Evolutionary conservation across 2,797 vertebrate species (phyloP).

Genomic region (Pangasius krempfi): DNA sequence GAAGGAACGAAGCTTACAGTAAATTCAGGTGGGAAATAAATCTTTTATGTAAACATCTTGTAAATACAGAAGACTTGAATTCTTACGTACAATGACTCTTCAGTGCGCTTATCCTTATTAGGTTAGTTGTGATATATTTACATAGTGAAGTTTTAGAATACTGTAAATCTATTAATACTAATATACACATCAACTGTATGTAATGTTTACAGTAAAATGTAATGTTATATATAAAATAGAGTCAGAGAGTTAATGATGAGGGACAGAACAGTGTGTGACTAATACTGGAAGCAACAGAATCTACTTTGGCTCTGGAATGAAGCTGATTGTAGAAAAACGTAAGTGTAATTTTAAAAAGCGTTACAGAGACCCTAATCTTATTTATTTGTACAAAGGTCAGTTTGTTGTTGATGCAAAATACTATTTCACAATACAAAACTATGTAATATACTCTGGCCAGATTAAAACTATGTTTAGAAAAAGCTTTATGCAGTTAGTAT

Average conservation of each 20-base stretch:
- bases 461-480: neutral
- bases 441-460: neutral
- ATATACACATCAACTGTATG: neutral
- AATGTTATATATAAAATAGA: too few relatives aligned
- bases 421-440: neutral
- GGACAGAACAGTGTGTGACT: constrained; percentile 48
- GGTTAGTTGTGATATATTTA: neutral
- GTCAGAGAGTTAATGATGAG: neutral
- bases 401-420: constrained; percentile 28
- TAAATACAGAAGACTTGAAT: neutral
- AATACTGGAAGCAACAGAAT: constrained; percentile 35
- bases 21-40: constrained; percentile 44
- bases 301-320: constrained; percentile 35
- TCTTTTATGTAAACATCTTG: neutral
- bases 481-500: neutral
- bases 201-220: neutral
- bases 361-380: neutral
- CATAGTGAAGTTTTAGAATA: neutral
- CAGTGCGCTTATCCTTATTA: neutral
- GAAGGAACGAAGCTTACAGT: constrained; percentile 47
- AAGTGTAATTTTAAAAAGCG: constrained; percentile 30
- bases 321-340: constrained; percentile 53
- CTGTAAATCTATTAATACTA: neutral
- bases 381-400: neutral
- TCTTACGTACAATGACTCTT: neutral